Base-by-base conservation (phyloP, 2,797 vertebrate genomes). In the Oreochromis grahami region DNA sequence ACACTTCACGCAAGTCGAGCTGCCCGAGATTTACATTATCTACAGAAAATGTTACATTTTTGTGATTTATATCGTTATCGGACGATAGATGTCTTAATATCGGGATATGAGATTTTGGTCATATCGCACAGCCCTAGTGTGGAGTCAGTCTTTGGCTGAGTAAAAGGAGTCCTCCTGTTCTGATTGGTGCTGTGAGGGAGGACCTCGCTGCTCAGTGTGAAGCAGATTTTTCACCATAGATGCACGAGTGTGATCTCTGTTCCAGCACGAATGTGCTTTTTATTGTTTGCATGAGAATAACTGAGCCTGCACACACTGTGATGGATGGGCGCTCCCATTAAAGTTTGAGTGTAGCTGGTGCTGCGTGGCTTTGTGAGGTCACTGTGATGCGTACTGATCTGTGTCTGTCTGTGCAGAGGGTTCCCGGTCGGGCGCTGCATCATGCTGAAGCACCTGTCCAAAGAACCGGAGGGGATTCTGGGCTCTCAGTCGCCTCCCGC, bases 381-480 rank as follows among this genome's bases (percentile, higher is more conserved):
- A 24, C 36, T 4, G 21, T 11, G 41, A 10, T 4, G 1, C 3
- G 7, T 78, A 32, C 5, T 29, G 6, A 2, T 3, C 2, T 9
- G 1, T 45, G 26, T 84, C 2, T 84, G 2, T 74, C 1, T 78
- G 13, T 80, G 4, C 91, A 99, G 98, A 88, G 96, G 95, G 77
- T 96, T 95, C 84, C 87, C 93, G 14, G 63, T 99, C 5, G 86
- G 88, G 65, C 96, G 91, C 83, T 99, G 98, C 77, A 97, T 99
- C n/a, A 96, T 99, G 94, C 95, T 98, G 87, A 99, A 97, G 91
- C 98, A 99, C 87, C 87, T 99, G 80, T 97, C 97, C 53, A 98
- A 97, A 90, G 97, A 97, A n/a, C 95, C 96, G 3, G 93, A 92
- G 1, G 93, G 80, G 58, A 83, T 93, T 0, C 91, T 93, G 51